Evolutionary conservation across 1,140 invertebrate species (phyloP), one percentile per base, ranked within the genome.

Genomic region (Cyphomyrmex costatus): DNA sequence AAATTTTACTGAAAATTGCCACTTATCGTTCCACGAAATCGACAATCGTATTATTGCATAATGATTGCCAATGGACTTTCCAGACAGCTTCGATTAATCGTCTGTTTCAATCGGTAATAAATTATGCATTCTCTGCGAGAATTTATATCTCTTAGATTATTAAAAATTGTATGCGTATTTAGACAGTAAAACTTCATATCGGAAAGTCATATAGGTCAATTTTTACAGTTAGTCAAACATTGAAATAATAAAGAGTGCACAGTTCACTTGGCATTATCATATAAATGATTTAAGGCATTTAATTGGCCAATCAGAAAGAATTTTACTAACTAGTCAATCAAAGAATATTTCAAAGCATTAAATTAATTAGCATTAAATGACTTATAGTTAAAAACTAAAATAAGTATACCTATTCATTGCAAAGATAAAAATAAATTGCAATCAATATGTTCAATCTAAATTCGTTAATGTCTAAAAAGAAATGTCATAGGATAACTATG

Each of bases 61-160:
- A 85, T 4, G 16, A 65, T 53, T 36, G 7, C 27, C 27, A 10
- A 53, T 7, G 21, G 12, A 73, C 42, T 21, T 56, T 14, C 16
- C 14, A 30, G 33, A 82, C n/a, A 51, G 65, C 42, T 58, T 42
- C 49, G 66, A 79, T 84, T 61, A 86, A 90, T 88, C 74, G 70
- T 73, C 27, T 36, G 30, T 49, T 5, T 21, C 68, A 24, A 70
- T 85, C 56, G 14, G 49, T 49, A 89, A 87, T 90, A 86, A 66
- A 42, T 56, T 60, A 49, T 21, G 16, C 53, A 80, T 70, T 70
- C 80, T 79, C 24, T 27, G 6, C 53, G 42, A 79, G 56, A 82
- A 36, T 14, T n/a, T n/a, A 8, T 33, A 16, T 16, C 61, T 65
- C 36, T 74, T 33, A 21, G 14, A 71, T 74, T 58, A 66, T 5